Evolutionary conservation across 2,797 vertebrate species (phyloP).

Genomic region (Sebastes itinus): DNA sequence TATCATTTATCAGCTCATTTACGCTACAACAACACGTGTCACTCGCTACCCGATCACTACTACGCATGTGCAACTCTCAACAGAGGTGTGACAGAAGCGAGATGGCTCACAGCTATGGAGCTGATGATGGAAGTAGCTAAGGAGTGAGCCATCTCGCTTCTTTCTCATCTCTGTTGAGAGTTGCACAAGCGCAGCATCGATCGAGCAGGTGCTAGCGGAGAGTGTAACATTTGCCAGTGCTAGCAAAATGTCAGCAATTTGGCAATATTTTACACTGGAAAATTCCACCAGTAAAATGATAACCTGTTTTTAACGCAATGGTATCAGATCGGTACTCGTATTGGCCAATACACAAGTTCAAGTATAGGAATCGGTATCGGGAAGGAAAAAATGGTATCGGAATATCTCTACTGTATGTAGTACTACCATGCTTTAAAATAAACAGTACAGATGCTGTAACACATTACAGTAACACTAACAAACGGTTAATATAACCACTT

Average conservation of each 20-base stretch:
- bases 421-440: not conserved
- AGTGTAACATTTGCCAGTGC: too few species aligned
- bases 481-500: not conserved
- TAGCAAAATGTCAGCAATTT: too few species aligned
- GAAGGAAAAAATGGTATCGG: not conserved
- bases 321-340: too few species aligned
- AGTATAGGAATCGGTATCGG: not conserved
- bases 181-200: too few species aligned
- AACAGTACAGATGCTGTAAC: not conserved
- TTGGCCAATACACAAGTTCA: not conserved
- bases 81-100: not conserved
- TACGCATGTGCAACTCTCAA: not conserved
- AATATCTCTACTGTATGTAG: not conserved
- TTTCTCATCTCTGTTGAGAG: too few species aligned
- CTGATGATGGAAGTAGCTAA: not conserved
- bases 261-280: too few species aligned
- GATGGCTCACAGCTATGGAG: not conserved
- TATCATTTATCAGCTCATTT: not conserved
- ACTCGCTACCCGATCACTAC: not conserved
- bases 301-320: too few species aligned
- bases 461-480: not conserved
- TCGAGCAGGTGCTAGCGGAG: accelerated
- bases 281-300: too few species aligned
- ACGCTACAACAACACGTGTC: not conserved
- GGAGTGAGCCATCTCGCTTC: not conserved